Conservation (phyloP, 2,888 invertebrate genomes). For the Lepeophtheirus nordmannii region DNA sequence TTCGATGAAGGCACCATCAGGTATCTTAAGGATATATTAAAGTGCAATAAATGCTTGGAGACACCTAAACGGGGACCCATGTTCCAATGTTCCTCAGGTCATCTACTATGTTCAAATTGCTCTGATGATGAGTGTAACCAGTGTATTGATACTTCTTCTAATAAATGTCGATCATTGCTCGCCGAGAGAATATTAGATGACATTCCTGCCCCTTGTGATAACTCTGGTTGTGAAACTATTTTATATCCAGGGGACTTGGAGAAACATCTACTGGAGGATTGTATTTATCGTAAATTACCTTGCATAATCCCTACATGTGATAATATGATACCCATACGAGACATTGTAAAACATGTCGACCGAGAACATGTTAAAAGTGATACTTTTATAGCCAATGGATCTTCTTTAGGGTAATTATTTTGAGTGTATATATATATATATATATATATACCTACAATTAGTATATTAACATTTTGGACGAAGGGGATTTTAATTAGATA, state of each 20-base stretch:
- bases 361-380: not conserved
- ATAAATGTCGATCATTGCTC: not conserved
- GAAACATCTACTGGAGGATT: constrained; percentile 2
- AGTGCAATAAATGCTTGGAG: not conserved
- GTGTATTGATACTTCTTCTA: not conserved
- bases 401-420: not conserved
- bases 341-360: not conserved
- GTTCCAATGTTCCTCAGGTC: not conserved
- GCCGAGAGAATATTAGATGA: not conserved
- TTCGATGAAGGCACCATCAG: not conserved
- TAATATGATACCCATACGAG: not conserved
- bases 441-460: not conserved
- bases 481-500: too few relatives aligned
- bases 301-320: not conserved
- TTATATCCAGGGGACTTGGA: not conserved
- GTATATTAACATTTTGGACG: too few relatives aligned
- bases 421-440: not conserved
- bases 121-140: not conserved
- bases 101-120: not conserved
- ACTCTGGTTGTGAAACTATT: not conserved
- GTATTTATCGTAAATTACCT: not conserved
- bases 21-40: not conserved
- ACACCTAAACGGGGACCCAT: not conserved
- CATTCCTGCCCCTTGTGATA: not conserved
- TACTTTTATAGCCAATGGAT: not conserved